These are phyloP conservation scores for Pollenia griseotomentosa DNA, from an alignment of 2,888 invertebrate species.

Conservation along the genomic window DNA sequence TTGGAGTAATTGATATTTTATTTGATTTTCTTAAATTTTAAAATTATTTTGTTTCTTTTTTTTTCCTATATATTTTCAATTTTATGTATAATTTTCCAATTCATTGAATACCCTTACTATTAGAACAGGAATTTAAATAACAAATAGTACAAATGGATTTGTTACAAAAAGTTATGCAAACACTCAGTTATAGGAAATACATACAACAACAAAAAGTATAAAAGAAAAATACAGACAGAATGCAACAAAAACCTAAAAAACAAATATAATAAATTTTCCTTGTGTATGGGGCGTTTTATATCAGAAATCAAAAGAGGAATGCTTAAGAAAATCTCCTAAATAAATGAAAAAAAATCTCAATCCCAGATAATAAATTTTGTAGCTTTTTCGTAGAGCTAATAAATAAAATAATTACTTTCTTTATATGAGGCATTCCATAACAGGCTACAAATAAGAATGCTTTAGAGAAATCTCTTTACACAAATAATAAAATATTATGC, in stretches of 20 bases:
- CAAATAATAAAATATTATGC: no score
- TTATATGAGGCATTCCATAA: no score
- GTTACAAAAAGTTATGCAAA: conserved; percentile 59
- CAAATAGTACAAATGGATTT: conserved; percentile 60
- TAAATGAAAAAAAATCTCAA: no score
- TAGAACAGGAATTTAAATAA: conserved; percentile 38
- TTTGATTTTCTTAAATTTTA: not conserved
- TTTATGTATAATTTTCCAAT: not conserved
- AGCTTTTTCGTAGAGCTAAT: no score
- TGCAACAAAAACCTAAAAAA: conserved; percentile 46
- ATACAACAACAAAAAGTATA: not conserved
- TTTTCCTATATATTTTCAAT: not conserved
- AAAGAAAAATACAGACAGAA: conserved; percentile 38
- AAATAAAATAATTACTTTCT: no score
- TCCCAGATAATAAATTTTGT: no score
- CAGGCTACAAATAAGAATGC: no score
- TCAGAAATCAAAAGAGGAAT: not conserved
- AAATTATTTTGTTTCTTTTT: not conserved
- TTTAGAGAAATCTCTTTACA: no score
- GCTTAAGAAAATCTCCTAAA: no score
- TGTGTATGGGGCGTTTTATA: conserved; percentile 11
- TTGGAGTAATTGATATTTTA: no score
- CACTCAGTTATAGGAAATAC: conserved; percentile 45
- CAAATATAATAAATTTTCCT: conserved; percentile 30
- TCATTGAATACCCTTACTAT: conserved; percentile 31